phyloP scores from a whole-genome alignment of 2,797 vertebrate genomes.

The Zenarchopterus dispar region DNA sequence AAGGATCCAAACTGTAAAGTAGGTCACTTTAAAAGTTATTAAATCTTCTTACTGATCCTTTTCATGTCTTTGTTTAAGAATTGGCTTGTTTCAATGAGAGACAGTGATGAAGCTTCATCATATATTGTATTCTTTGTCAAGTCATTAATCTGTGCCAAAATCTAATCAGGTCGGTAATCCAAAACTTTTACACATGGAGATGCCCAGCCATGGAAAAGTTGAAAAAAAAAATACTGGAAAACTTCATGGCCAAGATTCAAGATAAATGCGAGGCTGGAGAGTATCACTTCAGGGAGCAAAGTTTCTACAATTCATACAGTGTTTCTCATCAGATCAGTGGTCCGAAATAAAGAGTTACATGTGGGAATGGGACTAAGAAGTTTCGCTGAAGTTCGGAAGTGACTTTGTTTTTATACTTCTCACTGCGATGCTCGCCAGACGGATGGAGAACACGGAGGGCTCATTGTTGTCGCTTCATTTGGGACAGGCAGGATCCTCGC shows the following conservation, averaged over 20 bases:
- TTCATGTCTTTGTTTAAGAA: constrained; percentile 1
- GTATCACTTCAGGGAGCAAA: too few species aligned
- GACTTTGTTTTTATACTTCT: neutral
- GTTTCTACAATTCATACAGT: too few species aligned
- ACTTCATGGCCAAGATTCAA: too few species aligned
- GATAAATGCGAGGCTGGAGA: too few species aligned
- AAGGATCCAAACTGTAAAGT: neutral
- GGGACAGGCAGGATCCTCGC: constrained; percentile 25
- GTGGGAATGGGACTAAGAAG: neutral
- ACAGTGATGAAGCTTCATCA: neutral
- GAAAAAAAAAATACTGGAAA: too few species aligned
- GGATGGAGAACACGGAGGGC: constrained; percentile 24
- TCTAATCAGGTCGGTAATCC: too few species aligned
- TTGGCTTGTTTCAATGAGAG: neutral
- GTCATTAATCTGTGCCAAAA: neutral
- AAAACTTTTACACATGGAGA: too few species aligned
- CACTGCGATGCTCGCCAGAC: neutral
- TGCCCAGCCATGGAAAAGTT: too few species aligned
- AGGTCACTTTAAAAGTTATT: neutral
- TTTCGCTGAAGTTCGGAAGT: neutral
- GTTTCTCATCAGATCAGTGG: too few species aligned
- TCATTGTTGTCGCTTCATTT: constrained; percentile 39
- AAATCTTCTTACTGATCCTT: neutral
- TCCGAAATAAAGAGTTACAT: too few species aligned
- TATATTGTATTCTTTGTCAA: constrained; percentile 5